Conservation (phyloP, 1,140 invertebrate species). For the Platyscapa corneri region DNA sequence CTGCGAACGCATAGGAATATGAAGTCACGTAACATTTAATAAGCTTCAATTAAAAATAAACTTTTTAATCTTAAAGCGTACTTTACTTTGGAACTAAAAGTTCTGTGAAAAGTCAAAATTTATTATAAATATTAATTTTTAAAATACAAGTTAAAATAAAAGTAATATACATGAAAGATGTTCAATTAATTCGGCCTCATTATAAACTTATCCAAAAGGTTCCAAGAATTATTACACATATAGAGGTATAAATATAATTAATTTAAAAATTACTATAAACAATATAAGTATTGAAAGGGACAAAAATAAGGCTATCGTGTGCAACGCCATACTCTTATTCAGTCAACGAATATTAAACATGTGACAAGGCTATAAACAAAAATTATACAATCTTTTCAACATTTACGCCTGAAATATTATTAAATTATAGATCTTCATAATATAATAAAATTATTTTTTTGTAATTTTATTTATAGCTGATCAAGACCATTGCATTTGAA, state of each 20-base stretch:
- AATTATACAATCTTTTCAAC: background rate
- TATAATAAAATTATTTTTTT: background rate
- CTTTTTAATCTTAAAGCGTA: background rate
- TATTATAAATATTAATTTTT: background rate
- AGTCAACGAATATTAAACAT: background rate
- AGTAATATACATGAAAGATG: background rate
- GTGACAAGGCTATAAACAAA: conserved; percentile 9
- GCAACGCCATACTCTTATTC: background rate
- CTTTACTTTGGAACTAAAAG: background rate
- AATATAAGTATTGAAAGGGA: background rate
- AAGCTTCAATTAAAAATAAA: background rate
- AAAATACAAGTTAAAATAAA: background rate
- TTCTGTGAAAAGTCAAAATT: background rate
- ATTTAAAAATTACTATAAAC: background rate
- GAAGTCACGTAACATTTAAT: conserved; percentile 35
- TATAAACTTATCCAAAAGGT: background rate
- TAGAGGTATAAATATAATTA: background rate
- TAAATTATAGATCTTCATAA: background rate
- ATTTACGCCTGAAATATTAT: background rate
- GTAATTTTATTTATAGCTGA: background rate
- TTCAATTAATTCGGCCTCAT: background rate
- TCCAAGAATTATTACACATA: background rate
- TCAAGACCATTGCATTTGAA: background rate
- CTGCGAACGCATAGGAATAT: background rate
- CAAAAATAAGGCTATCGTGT: background rate